Conservation (phyloP, 2,113 vertebrate genomes). For the Silurus glanis region DNA sequence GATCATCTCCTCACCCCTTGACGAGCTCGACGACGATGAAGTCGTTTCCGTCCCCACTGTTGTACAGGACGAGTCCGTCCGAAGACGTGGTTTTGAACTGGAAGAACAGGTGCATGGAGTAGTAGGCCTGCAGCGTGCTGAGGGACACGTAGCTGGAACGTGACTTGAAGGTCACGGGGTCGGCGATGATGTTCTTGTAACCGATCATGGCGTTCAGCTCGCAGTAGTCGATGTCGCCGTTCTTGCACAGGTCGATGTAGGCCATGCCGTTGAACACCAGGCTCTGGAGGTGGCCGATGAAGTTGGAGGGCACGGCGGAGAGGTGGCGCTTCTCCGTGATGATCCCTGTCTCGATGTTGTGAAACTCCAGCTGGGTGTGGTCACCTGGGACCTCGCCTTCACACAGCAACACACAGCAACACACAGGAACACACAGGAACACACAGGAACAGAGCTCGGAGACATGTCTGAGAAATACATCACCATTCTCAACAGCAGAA, state of each 20-base stretch:
- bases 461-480: neutral
- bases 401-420: neutral
- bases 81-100: constrained; percentile 98
- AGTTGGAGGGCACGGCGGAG: constrained; percentile 93
- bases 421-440: neutral
- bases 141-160: constrained; percentile 94
- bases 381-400: constrained; percentile 97
- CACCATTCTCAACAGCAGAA: too few species aligned
- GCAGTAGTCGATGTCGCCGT: constrained; percentile 97
- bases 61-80: constrained; percentile 95
- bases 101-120: constrained; percentile 99
- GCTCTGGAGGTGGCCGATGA: constrained; percentile 97
- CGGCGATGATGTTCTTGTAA: constrained; percentile 97
- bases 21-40: constrained; percentile 99
- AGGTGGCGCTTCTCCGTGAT: constrained; percentile 93
- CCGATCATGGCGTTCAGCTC: constrained; percentile 97
- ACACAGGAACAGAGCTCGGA: neutral
- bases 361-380: constrained; percentile 96
- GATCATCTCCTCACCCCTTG: constrained; percentile 82
- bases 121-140: constrained; percentile 93
- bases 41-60: constrained; percentile 97
- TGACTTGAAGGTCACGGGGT: constrained; percentile 97
- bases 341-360: constrained; percentile 98
- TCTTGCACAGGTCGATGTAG: constrained; percentile 98
- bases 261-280: constrained; percentile 97